Base-by-base conservation (phyloP, 1,140 invertebrate species). In the Anastatus disparis region DNA sequence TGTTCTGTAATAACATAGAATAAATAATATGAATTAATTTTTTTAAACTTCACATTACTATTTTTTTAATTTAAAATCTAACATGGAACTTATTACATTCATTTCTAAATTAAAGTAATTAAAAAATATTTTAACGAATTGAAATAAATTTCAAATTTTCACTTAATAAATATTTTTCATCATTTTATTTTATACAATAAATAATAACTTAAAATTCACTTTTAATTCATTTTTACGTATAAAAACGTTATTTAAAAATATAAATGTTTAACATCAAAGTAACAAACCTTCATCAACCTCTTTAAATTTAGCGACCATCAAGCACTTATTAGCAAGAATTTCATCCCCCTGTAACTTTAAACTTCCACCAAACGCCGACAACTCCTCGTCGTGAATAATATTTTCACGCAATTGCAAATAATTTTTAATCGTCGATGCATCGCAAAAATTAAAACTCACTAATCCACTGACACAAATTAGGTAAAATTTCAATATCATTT, bases 251-350 rank as follows among this genome's bases (percentile, higher is more conserved):
- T 55, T 2, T 31, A 44, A 64, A 40, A n/a, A n/a, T n/a, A n/a
- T n/a, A n/a, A n/a, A n/a, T n/a, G n/a, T n/a, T n/a, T n/a, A n/a
- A n/a, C n/a, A n/a, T n/a, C n/a, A n/a, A n/a, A n/a, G n/a, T n/a
- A n/a, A n/a, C 62, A 64, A 26, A 81, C 81, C 82, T 55, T 76
- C 67, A 6, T 76, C n/a, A 40, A 90, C 79, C 81, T 94, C 93
- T 17, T 81, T 77, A 2, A 83, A 68, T 79, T 94, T 94, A 53
- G 85, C 82, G 29, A 79, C 77, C 90, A 93, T 92, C 10, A 94
- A 83, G 27, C 89, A 86, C 12, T 88, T 78, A 77, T 94, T 93
- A 1, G 90, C 91, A 10, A 50, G 73, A 26, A 78, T 63, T 85
- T 94, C 93, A 44, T 87, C 81, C 2, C 81, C 35, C 13, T 66